Conservation (phyloP, 2,113 vertebrate genomes). For the Galemys pyrenaicus region DNA sequence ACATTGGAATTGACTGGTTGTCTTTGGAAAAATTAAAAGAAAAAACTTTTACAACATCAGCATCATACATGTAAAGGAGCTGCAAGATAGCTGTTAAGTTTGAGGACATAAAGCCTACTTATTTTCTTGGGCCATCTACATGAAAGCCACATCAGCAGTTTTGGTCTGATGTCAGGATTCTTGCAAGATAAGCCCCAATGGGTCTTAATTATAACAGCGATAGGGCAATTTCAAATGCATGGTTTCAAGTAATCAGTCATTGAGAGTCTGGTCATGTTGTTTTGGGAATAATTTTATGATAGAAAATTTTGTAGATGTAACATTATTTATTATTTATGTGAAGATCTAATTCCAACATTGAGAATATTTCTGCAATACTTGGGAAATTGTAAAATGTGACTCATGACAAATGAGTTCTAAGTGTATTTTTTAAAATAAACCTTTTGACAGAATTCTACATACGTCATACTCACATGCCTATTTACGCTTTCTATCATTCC, state of each 20-base stretch:
- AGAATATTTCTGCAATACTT: neutral
- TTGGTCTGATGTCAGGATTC: neutral
- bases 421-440: neutral
- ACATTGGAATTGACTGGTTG: slow-evolving; percentile 47
- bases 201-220: slow-evolving; percentile 54
- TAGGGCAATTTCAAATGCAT: neutral
- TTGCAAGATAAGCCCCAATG: neutral
- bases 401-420: slow-evolving; percentile 29
- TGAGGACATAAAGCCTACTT: slow-evolving; percentile 49
- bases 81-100: slow-evolving; percentile 36
- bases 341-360: slow-evolving; percentile 5
- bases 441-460: neutral
- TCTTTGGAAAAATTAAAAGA: slow-evolving; percentile 32
- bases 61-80: neutral
- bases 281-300: slow-evolving; percentile 43
- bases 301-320: slow-evolving; percentile 55
- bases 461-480: neutral
- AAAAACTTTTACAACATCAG: slow-evolving; percentile 30
- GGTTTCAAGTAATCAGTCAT: neutral
- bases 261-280: neutral
- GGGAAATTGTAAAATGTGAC: slow-evolving; percentile 53
- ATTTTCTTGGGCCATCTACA: slow-evolving; percentile 50
- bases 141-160: slow-evolving; percentile 44
- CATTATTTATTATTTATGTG: slow-evolving; percentile 62
- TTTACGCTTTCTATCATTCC: neutral